These are phyloP conservation scores for Avahi laniger DNA, from an alignment of 2,797 vertebrate species.

Conservation along the genomic window DNA sequence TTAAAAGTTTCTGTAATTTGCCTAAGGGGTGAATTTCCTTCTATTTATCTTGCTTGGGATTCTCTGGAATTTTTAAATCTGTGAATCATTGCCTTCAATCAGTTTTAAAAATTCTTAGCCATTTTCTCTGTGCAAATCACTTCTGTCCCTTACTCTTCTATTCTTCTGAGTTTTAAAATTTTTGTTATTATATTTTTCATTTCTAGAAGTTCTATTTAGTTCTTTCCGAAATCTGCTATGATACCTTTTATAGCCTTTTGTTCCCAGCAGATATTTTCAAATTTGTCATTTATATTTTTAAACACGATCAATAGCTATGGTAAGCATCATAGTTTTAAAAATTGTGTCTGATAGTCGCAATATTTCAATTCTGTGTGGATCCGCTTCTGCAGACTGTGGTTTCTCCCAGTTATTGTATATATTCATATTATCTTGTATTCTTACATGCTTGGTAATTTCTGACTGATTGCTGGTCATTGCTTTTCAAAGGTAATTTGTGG, in stretches of 20 bases:
- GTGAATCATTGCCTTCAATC: neutral
- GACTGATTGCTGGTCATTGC: neutral
- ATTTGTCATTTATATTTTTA: neutral
- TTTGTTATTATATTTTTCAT: neutral
- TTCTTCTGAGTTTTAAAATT: neutral
- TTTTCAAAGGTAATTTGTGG: neutral
- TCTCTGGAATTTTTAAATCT: neutral
- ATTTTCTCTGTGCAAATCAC: neutral
- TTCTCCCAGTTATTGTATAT: neutral
- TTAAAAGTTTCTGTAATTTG: neutral
- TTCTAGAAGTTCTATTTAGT: neutral
- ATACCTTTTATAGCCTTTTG: neutral
- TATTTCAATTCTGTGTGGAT: neutral
- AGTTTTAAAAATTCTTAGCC: conserved; percentile 3
- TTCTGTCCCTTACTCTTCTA: neutral
- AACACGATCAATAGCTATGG: neutral
- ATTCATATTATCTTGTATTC: neutral
- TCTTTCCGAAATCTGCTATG: neutral
- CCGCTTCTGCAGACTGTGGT: neutral
- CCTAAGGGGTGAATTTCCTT: neutral
- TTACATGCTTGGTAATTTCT: neutral
- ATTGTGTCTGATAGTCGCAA: neutral
- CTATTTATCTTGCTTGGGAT: neutral
- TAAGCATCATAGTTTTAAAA: neutral
- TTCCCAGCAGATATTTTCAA: neutral